Base-by-base conservation (phyloP, 2,113 vertebrate genomes). In the Leptobrachium ailaonicum region DNA sequence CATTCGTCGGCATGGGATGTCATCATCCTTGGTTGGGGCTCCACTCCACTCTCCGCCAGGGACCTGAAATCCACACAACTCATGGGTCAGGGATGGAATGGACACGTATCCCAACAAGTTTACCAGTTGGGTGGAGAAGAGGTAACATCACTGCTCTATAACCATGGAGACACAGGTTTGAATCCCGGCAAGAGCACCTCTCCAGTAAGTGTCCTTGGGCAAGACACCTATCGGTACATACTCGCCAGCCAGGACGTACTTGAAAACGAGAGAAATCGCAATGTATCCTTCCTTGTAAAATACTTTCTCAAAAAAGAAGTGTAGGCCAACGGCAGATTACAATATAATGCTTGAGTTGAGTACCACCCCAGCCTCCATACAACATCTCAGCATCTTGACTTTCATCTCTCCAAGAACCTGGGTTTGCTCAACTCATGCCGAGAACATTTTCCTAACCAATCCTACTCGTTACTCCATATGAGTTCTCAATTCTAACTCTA, bases 1-100 rank as follows among this genome's bases (percentile, higher is more conserved):
- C 98, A 99, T 99, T 82, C 98, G 93, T 56, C 98, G 93, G 84
- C 98, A 99, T 0, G 98, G 98, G 86, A 99, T 99, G 83, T 97
- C 91, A 0, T 93, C 91, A 53, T 96, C 95, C 45, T 91, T 91
- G 56, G 94, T 94, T 86, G 97, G 89, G 0, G 95, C 92, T 85
- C 92, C 96, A 87, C 91, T 96, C 97, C 97, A 98, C 47, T 99
- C 98, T 9, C 95, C 96, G 75, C 92, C 88, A 14, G 92, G 92
- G 82, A 95, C 92, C 92, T 93, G 86, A 60, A 82, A 81, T 32
- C 43, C 32, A 75, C 1, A 68, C 3, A 58, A 2, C 56, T 10
- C 56, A 60, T 14, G 50, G 6, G 13, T 60, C 56, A 60, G 56
- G 3, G 56, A 60, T 12, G 6, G 6, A 60, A 60, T 14, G 11